Evolutionary conservation across 2,888 invertebrate species (phyloP), one percentile per base, ranked within the genome.

Genomic region (Parochlus steinenii): DNA sequence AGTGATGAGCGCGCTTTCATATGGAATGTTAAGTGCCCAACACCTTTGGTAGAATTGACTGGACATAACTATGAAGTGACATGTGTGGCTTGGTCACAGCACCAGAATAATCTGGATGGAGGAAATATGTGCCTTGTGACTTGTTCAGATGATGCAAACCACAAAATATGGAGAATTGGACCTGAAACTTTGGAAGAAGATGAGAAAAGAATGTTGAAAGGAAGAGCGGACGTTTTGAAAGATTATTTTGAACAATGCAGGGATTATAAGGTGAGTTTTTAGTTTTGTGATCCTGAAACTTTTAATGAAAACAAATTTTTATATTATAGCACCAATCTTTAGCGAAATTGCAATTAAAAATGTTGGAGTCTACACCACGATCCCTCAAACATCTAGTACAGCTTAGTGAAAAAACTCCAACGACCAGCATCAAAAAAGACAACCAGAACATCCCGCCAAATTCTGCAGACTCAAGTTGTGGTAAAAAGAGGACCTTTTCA

Each of bases 21-120:
- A 35, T 92, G 90, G 89, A 74, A 72, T 52, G 67, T 75, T 2
- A 63, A 65, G 10, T 56, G 60, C 42, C 61, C 76, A 0, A 55
- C 64, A 39, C 83, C 86, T 1, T 53, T 85, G 7, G 69, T 77
- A 14, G 64, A 67, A 33, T 61, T 90, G 4, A 60, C 63, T 2
- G 87, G 86, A 0, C 89, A 90, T 51, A 62, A 68, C 27, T 80
- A 79, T 6, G 90, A 90, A 62, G 89, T 90, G 0, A 85, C 86
- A 1, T 79, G 81, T 50, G 82, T 86, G 2, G 77, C 80, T 2
- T 89, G 87, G 87, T 71, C 74, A 44, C 58, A 54, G 34, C 48
- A 43, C 31, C 36, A 29, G 11, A 36, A 36, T 18, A 36, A 29
- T 15, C 30, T 36, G 19, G 44, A 50, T 4, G 53, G 55, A 7